Base-by-base conservation (phyloP, 2,113 vertebrate genomes). In the Scalopus aquaticus region DNA sequence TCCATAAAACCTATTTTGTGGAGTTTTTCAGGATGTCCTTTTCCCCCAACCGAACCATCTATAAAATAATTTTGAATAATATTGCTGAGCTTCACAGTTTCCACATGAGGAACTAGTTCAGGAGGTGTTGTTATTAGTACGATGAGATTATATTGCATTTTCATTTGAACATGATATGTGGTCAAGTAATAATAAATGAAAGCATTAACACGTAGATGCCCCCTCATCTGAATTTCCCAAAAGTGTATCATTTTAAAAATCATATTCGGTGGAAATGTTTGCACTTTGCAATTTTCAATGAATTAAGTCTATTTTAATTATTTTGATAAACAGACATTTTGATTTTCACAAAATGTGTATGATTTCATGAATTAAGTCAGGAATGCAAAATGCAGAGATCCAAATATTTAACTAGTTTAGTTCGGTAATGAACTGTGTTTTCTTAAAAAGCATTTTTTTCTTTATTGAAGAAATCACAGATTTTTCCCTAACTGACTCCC, bases 271-370 rank as follows among this genome's bases (percentile, higher is more conserved):
- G 72, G 58, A 78, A 82, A 35, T 26, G 67, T 89, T 92, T 77
- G 28, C 62, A 24, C 72, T 90, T 62, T 81, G 69, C 1, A 37
- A 44, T 77, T 95, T 90, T 94, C 90, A 58, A 49, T 44, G 42
- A 94, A 28, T 87, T 37, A 84, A 42, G 15, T 60, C 65, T 69
- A 56, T 91, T 74, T 93, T 37, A 70, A 24, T 78, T 89, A n/a
- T n/a, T n/a, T n/a, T 11, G 72, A 22, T 22, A 32, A 74, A 84
- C n/a, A 70, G 22, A 70, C 5, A 56, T 51, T 94, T 82, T 44
- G 26, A 7, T 67, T 96, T 87, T 65, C 64, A 54, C 3, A 19
- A 2, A 54, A 54, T 54, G 0, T 39, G 16, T 58, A n/a, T 35
- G 20, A 28, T 90, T 92, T 60, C 74, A 70, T 77, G 39, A 85